Evolutionary conservation across 1,140 invertebrate species (phyloP).

Genomic region (Drosophila eugracilis): DNA sequence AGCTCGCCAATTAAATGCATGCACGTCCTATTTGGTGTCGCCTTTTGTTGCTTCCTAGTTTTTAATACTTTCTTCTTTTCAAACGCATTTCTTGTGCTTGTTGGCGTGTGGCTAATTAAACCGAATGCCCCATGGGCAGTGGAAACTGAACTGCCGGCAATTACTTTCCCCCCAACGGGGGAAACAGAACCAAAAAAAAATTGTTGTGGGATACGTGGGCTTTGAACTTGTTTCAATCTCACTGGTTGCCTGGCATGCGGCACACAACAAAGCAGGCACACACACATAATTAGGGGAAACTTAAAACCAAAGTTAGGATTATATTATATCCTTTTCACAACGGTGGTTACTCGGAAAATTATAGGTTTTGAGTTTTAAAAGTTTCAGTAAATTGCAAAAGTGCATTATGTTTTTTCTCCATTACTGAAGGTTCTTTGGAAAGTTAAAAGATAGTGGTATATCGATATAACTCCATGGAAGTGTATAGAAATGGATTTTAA

Average conservation of each 20-base stretch:
- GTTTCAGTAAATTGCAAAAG: too few relatives aligned
- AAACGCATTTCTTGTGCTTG: slow-evolving; percentile 53
- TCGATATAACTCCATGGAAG: neutral
- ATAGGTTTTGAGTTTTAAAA: neutral
- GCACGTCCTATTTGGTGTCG: slow-evolving; percentile 33
- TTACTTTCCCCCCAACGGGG: slow-evolving; percentile 37
- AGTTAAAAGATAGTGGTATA: too few relatives aligned
- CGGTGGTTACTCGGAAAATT: neutral
- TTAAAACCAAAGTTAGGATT: slow-evolving; percentile 11
- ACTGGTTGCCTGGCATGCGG: slow-evolving; percentile 45
- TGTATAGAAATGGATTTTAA: too few relatives aligned
- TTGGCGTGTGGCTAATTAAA: slow-evolving; percentile 72
- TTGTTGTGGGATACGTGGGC: slow-evolving; percentile 5
- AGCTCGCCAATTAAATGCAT: slow-evolving; percentile 67
- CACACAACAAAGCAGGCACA: slow-evolving; percentile 56
- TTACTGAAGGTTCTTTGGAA: neutral
- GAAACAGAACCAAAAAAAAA: slow-evolving; percentile 3
- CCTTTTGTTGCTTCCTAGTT: slow-evolving; percentile 26
- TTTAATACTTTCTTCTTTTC: slow-evolving; percentile 8
- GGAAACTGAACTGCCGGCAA: slow-evolving; percentile 53
- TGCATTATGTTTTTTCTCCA: neutral
- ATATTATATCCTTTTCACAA: slow-evolving; percentile 12
- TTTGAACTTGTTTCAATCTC: slow-evolving; percentile 64
- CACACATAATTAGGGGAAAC: slow-evolving; percentile 73
- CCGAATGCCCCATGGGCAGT: slow-evolving; percentile 49